These are phyloP conservation scores for Eulemur rufifrons DNA, from an alignment of 2,113 vertebrate genomes.

Conservation along the genomic window DNA sequence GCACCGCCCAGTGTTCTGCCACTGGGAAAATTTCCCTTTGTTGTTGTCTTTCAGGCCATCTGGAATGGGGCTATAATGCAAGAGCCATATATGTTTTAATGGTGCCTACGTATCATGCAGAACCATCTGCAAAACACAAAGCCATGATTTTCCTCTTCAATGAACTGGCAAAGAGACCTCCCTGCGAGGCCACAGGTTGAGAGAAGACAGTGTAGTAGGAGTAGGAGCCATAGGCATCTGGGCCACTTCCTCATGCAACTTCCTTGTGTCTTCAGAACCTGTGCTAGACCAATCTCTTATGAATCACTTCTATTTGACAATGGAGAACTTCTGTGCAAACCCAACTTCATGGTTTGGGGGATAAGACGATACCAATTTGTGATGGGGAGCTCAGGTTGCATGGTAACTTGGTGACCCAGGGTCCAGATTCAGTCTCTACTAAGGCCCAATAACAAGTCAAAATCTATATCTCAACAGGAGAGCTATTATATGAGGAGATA, in stretches of 20 bases:
- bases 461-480: not conserved
- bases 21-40: not conserved
- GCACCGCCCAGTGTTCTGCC: not conserved
- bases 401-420: not conserved
- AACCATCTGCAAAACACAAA: not conserved
- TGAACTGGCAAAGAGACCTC: not conserved
- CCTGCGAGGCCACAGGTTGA: not conserved
- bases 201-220: not conserved
- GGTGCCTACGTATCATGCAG: not conserved
- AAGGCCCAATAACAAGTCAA: not conserved
- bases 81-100: not conserved
- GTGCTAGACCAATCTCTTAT: not conserved
- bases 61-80: not conserved
- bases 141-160: not conserved
- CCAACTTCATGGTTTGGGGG: not conserved
- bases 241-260: not conserved
- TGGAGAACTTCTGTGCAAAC: not conserved
- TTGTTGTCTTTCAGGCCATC: not conserved
- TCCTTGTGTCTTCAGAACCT: not conserved
- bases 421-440: not conserved
- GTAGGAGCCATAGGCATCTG: not conserved
- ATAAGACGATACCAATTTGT: not conserved
- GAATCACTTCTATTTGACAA: not conserved
- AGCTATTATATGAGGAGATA: not conserved
- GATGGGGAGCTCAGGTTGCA: not conserved